Conservation (phyloP, 2,113 vertebrate genomes). For the Grammomys surdaster region DNA sequence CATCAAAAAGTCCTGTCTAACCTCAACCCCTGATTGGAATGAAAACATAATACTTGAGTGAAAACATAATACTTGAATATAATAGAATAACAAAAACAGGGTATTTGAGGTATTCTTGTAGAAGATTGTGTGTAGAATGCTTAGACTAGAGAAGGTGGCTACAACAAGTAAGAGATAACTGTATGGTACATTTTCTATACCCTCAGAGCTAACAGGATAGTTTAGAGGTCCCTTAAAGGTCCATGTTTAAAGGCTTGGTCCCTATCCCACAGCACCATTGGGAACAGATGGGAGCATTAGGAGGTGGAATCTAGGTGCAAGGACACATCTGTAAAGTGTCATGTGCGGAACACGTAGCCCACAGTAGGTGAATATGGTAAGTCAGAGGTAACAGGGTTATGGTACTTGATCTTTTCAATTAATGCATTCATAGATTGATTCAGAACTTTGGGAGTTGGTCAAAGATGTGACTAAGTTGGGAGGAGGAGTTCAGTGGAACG, state of each 20-base stretch:
- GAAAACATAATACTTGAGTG: neutral
- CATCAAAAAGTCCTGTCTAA: neutral
- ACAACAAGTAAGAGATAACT: too few species aligned
- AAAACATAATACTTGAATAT: neutral
- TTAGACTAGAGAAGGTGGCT: too few species aligned
- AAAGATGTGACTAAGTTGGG: neutral
- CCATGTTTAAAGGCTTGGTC: neutral
- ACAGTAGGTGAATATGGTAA: neutral
- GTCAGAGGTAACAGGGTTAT: too few species aligned
- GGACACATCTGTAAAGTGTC: neutral
- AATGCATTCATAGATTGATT: neutral
- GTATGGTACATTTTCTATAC: neutral
- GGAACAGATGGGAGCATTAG: neutral
- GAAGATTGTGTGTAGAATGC: too few species aligned
- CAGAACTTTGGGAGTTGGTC: neutral
- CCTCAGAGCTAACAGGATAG: neutral
- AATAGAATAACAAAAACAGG: neutral
- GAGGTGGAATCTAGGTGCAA: neutral
- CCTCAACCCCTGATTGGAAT: neutral
- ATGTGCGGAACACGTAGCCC: too few species aligned
- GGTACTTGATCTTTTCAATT: too few species aligned
- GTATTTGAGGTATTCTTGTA: neutral
- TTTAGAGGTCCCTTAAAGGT: neutral
- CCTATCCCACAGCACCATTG: neutral
- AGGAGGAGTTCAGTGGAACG: neutral